Conservation (phyloP, 2,888 invertebrate genomes). For the Oegoconia quadripuncta region DNA sequence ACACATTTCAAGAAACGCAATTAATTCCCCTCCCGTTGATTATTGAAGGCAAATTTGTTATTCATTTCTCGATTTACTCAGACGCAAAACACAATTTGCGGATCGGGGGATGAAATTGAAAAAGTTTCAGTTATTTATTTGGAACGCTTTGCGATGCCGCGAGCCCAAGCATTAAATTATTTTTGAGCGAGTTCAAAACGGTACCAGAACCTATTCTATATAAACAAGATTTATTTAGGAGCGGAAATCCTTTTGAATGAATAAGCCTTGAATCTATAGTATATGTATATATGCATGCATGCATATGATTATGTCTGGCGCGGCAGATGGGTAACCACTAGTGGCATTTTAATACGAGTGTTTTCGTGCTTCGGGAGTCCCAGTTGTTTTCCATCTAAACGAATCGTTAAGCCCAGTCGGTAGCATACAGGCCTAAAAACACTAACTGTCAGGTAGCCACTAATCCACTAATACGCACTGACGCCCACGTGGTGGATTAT, state of each 20-base stretch:
- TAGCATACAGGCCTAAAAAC: too few relatives aligned
- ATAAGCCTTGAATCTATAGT: too few relatives aligned
- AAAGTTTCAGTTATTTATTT: slow-evolving; percentile 76
- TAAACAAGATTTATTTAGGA: slow-evolving; percentile 15
- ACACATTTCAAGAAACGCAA: slow-evolving; percentile 36
- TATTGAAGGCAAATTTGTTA: slow-evolving; percentile 66
- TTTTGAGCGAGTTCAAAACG: slow-evolving; percentile 50
- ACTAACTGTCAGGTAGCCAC: too few relatives aligned
- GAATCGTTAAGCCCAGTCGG: too few relatives aligned
- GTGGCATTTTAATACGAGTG: too few relatives aligned
- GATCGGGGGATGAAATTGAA: slow-evolving; percentile 73
- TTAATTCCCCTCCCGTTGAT: slow-evolving; percentile 56
- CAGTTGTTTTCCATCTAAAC: too few relatives aligned
- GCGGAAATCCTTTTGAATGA: background rate
- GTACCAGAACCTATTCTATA: slow-evolving; percentile 27
- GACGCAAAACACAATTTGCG: slow-evolving; percentile 75
- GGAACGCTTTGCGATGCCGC: slow-evolving; percentile 54
- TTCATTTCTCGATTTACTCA: slow-evolving; percentile 72
- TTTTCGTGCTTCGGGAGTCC: too few relatives aligned
- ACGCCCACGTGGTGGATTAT: too few relatives aligned
- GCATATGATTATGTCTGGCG: too few relatives aligned
- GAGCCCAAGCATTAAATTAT: slow-evolving; percentile 58
- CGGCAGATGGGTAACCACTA: too few relatives aligned
- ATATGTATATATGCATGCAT: background rate
- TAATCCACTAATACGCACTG: too few relatives aligned